phyloP scores from a whole-genome alignment of 2,888 invertebrate species.

The Tubulanus polymorphus region DNA sequence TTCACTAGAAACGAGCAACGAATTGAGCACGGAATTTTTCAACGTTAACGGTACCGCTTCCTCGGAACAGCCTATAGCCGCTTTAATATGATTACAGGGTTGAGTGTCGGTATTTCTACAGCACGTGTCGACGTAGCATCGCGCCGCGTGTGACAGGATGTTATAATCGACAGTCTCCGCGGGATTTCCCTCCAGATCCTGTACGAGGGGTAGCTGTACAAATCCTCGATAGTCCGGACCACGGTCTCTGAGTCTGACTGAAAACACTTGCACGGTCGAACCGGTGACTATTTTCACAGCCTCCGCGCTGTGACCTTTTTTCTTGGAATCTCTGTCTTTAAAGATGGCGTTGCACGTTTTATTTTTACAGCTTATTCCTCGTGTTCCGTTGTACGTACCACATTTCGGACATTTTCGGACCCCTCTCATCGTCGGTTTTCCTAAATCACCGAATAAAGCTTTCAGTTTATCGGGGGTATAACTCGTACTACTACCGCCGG shows the following conservation, averaged over 20 bases:
- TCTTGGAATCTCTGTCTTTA: slow-evolving; percentile 59
- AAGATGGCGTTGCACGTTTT: slow-evolving; percentile 66
- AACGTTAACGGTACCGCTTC: slow-evolving; percentile 63
- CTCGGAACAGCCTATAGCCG: slow-evolving; percentile 62
- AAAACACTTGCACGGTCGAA: slow-evolving; percentile 61
- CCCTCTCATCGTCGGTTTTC: slow-evolving; percentile 66
- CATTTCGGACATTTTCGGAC: slow-evolving; percentile 72
- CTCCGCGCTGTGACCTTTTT: slow-evolving; percentile 60
- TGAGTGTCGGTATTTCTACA: slow-evolving; percentile 26
- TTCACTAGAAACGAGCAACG: slow-evolving; percentile 61
- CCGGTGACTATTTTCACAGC: slow-evolving; percentile 65
- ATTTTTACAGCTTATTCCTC: slow-evolving; percentile 71
- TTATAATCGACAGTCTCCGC: slow-evolving; percentile 39
- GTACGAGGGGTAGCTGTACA: slow-evolving; percentile 60
- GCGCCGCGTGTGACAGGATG: slow-evolving; percentile 43
- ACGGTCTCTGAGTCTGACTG: slow-evolving; percentile 66
- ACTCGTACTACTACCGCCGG: too few species aligned
- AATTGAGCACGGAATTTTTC: slow-evolving; percentile 62
- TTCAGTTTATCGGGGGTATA: slow-evolving; percentile 38
- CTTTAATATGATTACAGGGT: slow-evolving; percentile 64
- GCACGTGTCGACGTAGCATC: slow-evolving; percentile 54
- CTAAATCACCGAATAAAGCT: slow-evolving; percentile 58
- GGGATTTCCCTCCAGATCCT: slow-evolving; percentile 48
- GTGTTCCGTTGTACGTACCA: slow-evolving; percentile 70
- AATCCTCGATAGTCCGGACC: slow-evolving; percentile 71